These are phyloP conservation scores for Dendrolimus punctatus DNA, from an alignment of 1,140 invertebrate genomes.

Conservation along the genomic window DNA sequence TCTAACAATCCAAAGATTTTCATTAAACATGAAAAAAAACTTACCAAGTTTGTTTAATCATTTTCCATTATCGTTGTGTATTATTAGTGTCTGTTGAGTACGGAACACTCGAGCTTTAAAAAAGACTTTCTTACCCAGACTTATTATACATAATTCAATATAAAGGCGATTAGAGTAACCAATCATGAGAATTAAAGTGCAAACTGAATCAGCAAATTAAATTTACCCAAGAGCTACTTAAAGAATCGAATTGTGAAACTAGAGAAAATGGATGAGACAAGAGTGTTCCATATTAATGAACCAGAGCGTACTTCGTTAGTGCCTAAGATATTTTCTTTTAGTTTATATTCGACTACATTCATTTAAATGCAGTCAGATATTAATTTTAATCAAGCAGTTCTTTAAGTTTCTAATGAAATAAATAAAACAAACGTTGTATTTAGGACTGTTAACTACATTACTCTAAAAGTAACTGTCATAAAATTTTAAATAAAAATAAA, in stretches of 20 bases:
- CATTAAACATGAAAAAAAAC: too few relatives aligned
- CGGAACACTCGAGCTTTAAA: too few relatives aligned
- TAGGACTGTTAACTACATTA: background rate
- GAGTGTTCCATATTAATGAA: background rate
- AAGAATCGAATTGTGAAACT: slow-evolving; percentile 1
- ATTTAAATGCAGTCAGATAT: background rate
- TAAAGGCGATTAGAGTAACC: slow-evolving; percentile 6
- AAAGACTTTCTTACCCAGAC: too few relatives aligned
- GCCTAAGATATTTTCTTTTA: background rate
- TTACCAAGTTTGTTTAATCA: too few relatives aligned
- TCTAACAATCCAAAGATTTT: too few relatives aligned
- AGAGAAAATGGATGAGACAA: background rate
- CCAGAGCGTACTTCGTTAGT: too few relatives aligned
- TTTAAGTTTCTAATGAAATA: background rate
- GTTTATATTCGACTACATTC: background rate
- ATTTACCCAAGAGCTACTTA: slow-evolving; percentile 7
- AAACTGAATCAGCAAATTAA: slow-evolving; percentile 14
- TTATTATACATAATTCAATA: too few relatives aligned
- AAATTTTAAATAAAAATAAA: too few relatives aligned
- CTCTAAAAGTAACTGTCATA: background rate
- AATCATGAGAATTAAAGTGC: slow-evolving; percentile 9
- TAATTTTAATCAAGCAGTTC: background rate
- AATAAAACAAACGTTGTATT: background rate
- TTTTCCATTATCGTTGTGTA: too few relatives aligned
- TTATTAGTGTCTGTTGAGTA: too few relatives aligned